phyloP scores from a whole-genome alignment of 2,797 vertebrate genomes.

The Taenioides sp. region DNA sequence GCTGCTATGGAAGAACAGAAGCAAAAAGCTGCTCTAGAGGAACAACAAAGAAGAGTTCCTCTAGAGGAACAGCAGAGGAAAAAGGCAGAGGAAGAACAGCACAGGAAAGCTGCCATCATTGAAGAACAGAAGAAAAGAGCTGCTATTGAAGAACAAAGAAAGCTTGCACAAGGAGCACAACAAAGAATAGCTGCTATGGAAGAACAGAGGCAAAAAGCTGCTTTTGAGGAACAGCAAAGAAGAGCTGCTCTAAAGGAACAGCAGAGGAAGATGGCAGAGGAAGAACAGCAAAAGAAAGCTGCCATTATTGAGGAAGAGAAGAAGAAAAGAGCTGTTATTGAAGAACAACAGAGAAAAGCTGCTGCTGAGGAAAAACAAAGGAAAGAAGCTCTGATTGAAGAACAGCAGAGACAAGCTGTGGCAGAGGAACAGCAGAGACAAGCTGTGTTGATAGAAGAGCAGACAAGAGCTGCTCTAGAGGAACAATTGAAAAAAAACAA shows the following conservation, averaged over 20 bases:
- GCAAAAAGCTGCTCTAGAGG: neutral
- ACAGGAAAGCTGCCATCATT: conserved; percentile 2
- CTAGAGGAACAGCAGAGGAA: conserved; percentile 12
- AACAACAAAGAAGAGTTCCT: conserved; percentile 20
- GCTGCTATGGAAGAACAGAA: conserved; percentile 18
- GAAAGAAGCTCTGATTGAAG: neutral
- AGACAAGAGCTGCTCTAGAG: conserved; percentile 5
- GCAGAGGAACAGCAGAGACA: conserved; percentile 3
- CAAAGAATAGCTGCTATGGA: conserved; percentile 1
- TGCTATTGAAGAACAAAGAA: conserved; percentile 7
- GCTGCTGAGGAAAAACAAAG: conserved; percentile 2
- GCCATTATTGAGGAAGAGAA: conserved; percentile 7
- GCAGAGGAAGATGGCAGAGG: neutral
- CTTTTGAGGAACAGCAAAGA: conserved; percentile 10
- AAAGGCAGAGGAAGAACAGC: conserved; percentile 17
- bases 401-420: neutral
- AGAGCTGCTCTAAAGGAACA: conserved; percentile 8
- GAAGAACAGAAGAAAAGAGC: neutral
- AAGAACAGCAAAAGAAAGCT: conserved; percentile 11
- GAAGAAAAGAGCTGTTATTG: neutral
- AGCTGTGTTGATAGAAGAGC: neutral
- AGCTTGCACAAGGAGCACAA: neutral
- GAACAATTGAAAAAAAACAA: conserved; percentile 4
- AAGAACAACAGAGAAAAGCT: conserved; percentile 19
- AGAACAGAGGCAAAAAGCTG: conserved; percentile 12